Evolutionary conservation across 2,797 vertebrate genomes (phyloP), one percentile per base, ranked within the genome.

Genomic region (Cossypha dichroa): DNA sequence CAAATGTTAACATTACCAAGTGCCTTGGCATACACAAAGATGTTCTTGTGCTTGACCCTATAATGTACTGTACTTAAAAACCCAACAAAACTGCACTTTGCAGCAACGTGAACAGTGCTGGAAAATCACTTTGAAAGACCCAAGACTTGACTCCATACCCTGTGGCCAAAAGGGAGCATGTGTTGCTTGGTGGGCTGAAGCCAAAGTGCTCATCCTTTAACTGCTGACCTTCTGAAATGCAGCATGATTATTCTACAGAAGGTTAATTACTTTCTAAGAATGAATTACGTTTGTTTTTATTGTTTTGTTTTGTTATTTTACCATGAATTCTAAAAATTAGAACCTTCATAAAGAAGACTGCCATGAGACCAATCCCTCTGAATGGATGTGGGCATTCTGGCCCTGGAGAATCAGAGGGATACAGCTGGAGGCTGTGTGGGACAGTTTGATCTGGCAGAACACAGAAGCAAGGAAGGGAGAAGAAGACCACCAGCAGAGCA

Each of bases 181-280:
- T 72, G 45, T 22, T 51, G 16, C 52, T 25, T 73, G 64, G 68
- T 49, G 38, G 85, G 52, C 22, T 85, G 84, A 64, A 80, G 87
- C 19, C 68, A 21, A 56, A 52, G 31, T 22, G 31, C 34, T 90
- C 76, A 36, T 83, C 56, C 79, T 81, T 87, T 80, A 70, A 36
- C 72, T 52, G 33, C 29, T 87, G 63, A 82, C 78, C 78, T 85
- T 85, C 85, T 94, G 68, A 93, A 91, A 93, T 49, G 34, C 49
- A 81, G 31, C 31, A 51, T 31, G 52, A 31, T 56, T 85, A 28
- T 88, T 80, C 41, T 74, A 29, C 21, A 38, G 55, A 68, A 83
- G 25, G 59, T 78, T 85, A 74, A 85, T 94, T 78, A 58, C 18
- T 78, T 88, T 70, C 54, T 75, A 68, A 58, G 68, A 85, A 85